Conservation (phyloP, 2,113 vertebrate genomes). For the Heterotis niloticus region DNA sequence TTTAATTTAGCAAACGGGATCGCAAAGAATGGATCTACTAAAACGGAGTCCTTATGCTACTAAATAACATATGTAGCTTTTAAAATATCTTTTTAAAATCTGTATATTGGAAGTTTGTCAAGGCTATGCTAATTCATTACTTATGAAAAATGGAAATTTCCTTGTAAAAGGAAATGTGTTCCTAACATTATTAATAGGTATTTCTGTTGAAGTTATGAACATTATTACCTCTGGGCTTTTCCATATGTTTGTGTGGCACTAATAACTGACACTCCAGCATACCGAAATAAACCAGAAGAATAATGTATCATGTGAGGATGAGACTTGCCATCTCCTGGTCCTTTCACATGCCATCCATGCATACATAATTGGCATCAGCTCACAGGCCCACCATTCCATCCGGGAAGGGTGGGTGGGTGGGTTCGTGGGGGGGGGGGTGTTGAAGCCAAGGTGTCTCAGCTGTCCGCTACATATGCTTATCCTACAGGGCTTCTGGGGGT, state of each 20-base stretch:
- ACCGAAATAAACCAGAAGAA: constrained; percentile 2
- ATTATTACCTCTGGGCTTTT: background rate
- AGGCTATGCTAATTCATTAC: too few relatives aligned
- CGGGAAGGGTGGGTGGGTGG: background rate
- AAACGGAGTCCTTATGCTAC: too few relatives aligned
- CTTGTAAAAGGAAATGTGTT: background rate
- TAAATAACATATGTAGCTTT: too few relatives aligned
- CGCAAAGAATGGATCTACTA: too few relatives aligned
- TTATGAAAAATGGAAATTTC: too few relatives aligned
- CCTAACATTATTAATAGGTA: background rate
- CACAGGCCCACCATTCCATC: background rate
- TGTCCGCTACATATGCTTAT: background rate
- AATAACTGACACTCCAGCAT: background rate
- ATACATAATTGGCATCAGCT: constrained; percentile 7
- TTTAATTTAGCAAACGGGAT: too few relatives aligned
- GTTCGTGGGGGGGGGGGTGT: too few relatives aligned
- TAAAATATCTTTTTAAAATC: too few relatives aligned
- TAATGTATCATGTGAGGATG: background rate
- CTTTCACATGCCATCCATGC: background rate
- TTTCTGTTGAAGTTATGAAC: constrained; percentile 2
- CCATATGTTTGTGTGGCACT: constrained; percentile 14
- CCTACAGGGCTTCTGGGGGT: background rate
- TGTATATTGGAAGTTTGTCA: too few relatives aligned
- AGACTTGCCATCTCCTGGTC: background rate
- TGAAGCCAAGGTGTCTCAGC: background rate